A percentile compares a stretch with the other conserved stretches of the same genome.
phyloP scores from a whole-genome alignment of 2,888 invertebrate species.

The Cremastobaeus sp. region DNA sequence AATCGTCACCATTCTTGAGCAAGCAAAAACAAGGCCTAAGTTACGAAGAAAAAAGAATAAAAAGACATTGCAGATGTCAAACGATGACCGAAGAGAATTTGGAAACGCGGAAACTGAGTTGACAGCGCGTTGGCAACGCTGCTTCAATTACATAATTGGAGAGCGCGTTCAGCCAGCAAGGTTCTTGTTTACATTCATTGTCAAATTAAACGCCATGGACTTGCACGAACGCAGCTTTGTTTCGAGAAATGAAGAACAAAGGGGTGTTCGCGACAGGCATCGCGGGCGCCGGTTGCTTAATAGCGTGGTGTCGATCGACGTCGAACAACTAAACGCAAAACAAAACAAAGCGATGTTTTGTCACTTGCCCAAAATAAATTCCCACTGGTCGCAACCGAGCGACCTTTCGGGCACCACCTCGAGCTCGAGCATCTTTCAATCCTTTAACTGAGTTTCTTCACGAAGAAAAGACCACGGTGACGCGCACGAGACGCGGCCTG shows the following conservation, averaged over 20 bases:
- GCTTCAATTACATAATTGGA: conserved; percentile 69
- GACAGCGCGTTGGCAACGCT: conserved; percentile 22
- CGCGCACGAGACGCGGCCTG: conserved; percentile 63
- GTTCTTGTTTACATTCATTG: conserved; percentile 73
- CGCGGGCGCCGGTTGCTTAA: neutral
- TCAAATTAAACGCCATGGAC: conserved; percentile 69
- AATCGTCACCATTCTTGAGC: too few species aligned
- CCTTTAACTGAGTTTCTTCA: conserved; percentile 44
- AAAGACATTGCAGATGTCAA: too few species aligned
- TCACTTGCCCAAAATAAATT: conserved; percentile 94
- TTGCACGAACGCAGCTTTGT: too few species aligned
- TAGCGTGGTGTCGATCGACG: neutral
- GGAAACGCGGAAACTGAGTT: conserved; percentile 6
- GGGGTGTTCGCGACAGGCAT: too few species aligned
- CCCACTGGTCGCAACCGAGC: conserved; percentile 98
- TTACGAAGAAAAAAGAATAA: too few species aligned
- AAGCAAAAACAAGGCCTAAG: too few species aligned
- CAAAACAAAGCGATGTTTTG: conserved; percentile 62
- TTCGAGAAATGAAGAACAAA: too few species aligned
- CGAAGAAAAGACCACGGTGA: conserved; percentile 54
- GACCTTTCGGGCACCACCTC: conserved; percentile 97
- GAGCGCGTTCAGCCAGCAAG: conserved; percentile 53
- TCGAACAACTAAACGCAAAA: neutral
- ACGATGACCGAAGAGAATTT: neutral
- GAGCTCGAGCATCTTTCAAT: conserved; percentile 90